Conservation (phyloP, 2,888 invertebrate genomes). For the Beris morrisii region DNA sequence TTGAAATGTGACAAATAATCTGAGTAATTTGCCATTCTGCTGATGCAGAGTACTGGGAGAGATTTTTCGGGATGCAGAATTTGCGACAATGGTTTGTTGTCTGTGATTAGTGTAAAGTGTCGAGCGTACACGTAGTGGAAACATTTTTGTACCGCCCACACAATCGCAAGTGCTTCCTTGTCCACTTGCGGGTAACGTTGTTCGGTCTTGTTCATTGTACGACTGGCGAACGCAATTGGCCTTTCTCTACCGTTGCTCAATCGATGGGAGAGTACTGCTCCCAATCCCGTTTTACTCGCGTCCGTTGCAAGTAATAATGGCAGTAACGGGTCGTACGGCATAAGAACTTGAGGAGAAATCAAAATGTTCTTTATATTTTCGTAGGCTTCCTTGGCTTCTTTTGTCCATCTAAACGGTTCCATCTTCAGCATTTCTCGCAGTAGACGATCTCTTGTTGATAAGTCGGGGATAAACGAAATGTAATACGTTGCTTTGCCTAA, state of each 20-base stretch:
- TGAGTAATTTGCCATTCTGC: slow-evolving; percentile 22
- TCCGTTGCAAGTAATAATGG: slow-evolving; percentile 37
- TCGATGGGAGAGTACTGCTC: slow-evolving; percentile 36
- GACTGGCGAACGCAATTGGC: slow-evolving; percentile 33
- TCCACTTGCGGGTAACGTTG: slow-evolving; percentile 34
- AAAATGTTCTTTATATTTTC: slow-evolving; percentile 13
- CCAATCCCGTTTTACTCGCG: slow-evolving; percentile 33
- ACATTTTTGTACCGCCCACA: slow-evolving; percentile 34
- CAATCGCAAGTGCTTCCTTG: slow-evolving; percentile 36
- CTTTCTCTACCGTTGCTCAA: slow-evolving; percentile 31
- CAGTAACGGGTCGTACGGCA: slow-evolving; percentile 35
- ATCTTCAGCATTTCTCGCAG: slow-evolving; percentile 8
- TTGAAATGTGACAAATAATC: slow-evolving; percentile 16
- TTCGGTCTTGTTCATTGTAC: slow-evolving; percentile 14
- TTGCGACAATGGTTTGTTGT: slow-evolving; percentile 2
- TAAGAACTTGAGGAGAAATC: slow-evolving; percentile 32
- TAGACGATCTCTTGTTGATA: background rate
- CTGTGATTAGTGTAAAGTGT: slow-evolving; percentile 24
- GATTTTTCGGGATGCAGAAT: slow-evolving; percentile 35
- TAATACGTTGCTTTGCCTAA: slow-evolving; percentile 20
- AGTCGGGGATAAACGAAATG: slow-evolving; percentile 3
- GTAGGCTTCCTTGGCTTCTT: background rate
- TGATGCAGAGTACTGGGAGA: slow-evolving; percentile 25
- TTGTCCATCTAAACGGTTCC: background rate
- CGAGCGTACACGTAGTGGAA: slow-evolving; percentile 33